Evolutionary conservation across 2,113 vertebrate genomes (phyloP).

Genomic region (Istiophorus platypterus): DNA sequence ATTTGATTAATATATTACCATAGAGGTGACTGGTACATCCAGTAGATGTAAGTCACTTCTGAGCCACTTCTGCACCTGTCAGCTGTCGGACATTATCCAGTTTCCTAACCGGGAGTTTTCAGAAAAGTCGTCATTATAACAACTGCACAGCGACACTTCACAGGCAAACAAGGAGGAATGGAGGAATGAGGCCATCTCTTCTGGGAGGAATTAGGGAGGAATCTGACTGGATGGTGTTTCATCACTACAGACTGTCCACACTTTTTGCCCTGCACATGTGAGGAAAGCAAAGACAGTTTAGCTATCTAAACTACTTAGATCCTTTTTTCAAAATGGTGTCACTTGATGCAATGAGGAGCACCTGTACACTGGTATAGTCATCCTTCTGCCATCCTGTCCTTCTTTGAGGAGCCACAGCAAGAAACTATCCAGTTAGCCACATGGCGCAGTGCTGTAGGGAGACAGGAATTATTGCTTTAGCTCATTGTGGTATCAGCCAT

Average conservation of each 20-base stretch:
- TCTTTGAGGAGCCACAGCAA: conserved; percentile 64
- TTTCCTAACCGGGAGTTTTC: conserved; percentile 68
- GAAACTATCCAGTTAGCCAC: conserved; percentile 56
- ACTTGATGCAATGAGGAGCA: conserved; percentile 14
- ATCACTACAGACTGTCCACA: conserved; percentile 62
- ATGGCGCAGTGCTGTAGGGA: conserved; percentile 53
- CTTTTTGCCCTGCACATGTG: conserved; percentile 48
- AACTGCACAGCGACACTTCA: conserved; percentile 45
- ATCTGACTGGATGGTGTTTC: conserved; percentile 21
- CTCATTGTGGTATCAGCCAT: conserved; percentile 12
- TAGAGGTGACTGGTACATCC: not conserved
- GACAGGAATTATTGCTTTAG: not conserved
- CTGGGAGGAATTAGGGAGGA: not conserved
- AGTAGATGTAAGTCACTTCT: not conserved
- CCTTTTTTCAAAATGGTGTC: not conserved
- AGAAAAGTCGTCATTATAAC: conserved; percentile 77
- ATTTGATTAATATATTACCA: not conserved
- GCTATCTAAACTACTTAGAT: not conserved
- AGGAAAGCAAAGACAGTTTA: conserved; percentile 10
- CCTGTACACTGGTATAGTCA: conserved; percentile 43
- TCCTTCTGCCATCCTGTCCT: conserved; percentile 20
- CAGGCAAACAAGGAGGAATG: not conserved
- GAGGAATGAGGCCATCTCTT: not conserved
- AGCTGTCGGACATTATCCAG: conserved; percentile 71
- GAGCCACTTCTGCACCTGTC: conserved; percentile 39